phyloP scores from a whole-genome alignment of 1,140 invertebrate species.

The Dolichoris vasculosae region DNA sequence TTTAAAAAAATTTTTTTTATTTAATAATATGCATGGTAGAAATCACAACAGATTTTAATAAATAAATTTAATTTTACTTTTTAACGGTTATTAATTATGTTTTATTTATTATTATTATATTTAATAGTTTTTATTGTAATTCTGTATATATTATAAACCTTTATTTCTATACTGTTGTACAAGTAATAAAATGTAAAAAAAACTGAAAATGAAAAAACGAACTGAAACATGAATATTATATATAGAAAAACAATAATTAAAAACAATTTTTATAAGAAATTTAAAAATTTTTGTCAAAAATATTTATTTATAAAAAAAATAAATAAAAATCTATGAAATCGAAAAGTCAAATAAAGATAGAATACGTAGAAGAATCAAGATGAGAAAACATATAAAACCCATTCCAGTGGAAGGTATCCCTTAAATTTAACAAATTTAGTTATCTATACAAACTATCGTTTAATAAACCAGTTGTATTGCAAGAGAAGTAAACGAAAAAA shows the following conservation, averaged over 20 bases:
- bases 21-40: too few relatives aligned
- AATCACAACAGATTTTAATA: too few relatives aligned
- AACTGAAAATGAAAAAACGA: not conserved
- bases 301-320: constrained; percentile 39
- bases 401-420: not conserved
- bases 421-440: not conserved
- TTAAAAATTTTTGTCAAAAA: too few relatives aligned
- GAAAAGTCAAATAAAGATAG: not conserved
- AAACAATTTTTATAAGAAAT: too few relatives aligned
- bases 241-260: too few relatives aligned
- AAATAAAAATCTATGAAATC: not conserved
- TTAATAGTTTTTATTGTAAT: too few relatives aligned
- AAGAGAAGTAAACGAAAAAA: not conserved
- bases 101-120: too few relatives aligned
- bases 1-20: too few relatives aligned
- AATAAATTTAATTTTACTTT: too few relatives aligned
- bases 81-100: too few relatives aligned
- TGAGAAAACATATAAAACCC: not conserved
- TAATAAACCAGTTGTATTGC: constrained; percentile 16
- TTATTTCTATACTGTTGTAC: not conserved
- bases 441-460: constrained; percentile 9
- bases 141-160: too few relatives aligned
- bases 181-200: not conserved
- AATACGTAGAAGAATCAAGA: not conserved
- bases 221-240: not conserved